Conservation (phyloP, 2,113 vertebrate genomes). For the Rhombomys opimus region DNA sequence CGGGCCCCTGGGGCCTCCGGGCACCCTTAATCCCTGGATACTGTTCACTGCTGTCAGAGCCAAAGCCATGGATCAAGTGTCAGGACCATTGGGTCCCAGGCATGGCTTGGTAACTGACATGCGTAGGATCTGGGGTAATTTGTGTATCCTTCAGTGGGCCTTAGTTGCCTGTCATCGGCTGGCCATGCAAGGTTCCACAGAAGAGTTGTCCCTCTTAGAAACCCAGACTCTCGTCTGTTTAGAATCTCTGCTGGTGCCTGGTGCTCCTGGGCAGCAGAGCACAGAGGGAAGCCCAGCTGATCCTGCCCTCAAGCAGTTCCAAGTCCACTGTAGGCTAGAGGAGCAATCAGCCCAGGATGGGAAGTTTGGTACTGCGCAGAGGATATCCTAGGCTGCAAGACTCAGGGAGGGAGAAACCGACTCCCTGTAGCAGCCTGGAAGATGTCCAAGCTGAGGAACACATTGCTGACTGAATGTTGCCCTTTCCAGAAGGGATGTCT, state of each 20-base stretch:
- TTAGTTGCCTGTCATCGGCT: background rate
- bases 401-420: background rate
- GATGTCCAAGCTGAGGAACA: background rate
- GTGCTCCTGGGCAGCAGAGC: background rate
- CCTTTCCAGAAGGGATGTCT: background rate
- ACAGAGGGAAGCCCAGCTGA: background rate
- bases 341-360: background rate
- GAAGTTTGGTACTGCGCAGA: background rate
- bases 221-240: background rate
- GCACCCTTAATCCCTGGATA: background rate
- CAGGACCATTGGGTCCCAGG: conserved; percentile 8
- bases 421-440: background rate
- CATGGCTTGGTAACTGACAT: background rate
- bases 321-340: background rate
- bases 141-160: background rate
- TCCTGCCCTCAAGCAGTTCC: background rate
- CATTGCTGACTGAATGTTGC: background rate
- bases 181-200: background rate
- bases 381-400: background rate
- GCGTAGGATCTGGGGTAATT: background rate
- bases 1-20: conserved; percentile 44
- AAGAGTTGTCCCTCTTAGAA: background rate
- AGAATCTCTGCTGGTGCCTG: background rate
- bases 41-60: conserved; percentile 6
- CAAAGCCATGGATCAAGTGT: conserved; percentile 3